phyloP scores from a whole-genome alignment of 2,113 vertebrate species.

The Tretioscincus oriximinensis region DNA sequence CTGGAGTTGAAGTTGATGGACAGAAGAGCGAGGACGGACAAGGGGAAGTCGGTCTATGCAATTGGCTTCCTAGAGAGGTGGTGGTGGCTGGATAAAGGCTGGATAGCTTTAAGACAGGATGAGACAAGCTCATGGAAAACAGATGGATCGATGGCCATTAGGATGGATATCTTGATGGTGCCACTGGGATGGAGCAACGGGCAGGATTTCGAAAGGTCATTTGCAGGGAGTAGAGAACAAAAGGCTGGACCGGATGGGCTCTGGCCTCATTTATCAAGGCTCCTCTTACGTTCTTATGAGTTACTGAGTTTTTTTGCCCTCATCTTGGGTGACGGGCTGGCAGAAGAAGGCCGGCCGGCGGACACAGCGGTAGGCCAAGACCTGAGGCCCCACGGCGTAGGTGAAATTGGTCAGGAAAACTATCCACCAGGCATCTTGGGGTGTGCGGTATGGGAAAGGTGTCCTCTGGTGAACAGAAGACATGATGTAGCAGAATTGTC shows the following conservation, averaged over 20 bases:
- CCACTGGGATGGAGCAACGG: too few relatives aligned
- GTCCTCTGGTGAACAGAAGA: slow-evolving; percentile 83
- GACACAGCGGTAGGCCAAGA: slow-evolving; percentile 80
- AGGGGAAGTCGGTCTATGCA: too few relatives aligned
- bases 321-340: slow-evolving; percentile 25
- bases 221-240: too few relatives aligned
- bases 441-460: slow-evolving; percentile 80
- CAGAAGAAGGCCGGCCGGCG: slow-evolving; percentile 78
- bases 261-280: too few relatives aligned
- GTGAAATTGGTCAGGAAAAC: slow-evolving; percentile 77
- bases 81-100: too few relatives aligned
- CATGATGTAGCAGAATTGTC: slow-evolving; percentile 85
- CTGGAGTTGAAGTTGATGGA: not conserved
- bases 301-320: slow-evolving; percentile 80
- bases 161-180: too few relatives aligned
- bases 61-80: too few relatives aligned
- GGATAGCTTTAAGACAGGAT: too few relatives aligned
- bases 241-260: too few relatives aligned
- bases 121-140: too few relatives aligned
- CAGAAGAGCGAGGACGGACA: not conserved
- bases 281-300: not conserved
- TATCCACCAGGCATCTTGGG: slow-evolving; percentile 66
- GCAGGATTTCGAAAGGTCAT: too few relatives aligned
- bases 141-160: too few relatives aligned
- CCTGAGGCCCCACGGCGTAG: slow-evolving; percentile 72